Evolutionary conservation across 2,888 invertebrate species (phyloP), one percentile per base, ranked within the genome.

Genomic region (Scaeva pyrastri): DNA sequence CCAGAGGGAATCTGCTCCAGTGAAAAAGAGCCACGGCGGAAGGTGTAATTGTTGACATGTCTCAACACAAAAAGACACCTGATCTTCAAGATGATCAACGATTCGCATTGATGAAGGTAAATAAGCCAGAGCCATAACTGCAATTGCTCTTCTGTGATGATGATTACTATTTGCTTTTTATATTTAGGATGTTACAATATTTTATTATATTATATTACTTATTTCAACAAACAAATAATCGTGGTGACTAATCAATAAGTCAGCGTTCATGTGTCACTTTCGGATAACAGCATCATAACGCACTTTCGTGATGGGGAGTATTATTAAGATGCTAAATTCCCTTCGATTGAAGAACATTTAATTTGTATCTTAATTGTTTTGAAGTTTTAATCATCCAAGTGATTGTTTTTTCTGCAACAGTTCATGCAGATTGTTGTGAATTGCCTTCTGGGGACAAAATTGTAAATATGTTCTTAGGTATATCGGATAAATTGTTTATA

Each of bases 71-170:
- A 62, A 70, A 60, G n/a, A 41, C 62, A 58, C 88, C 88, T 11
- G 87, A 88, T 45, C 79, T 90, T 39, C 88, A 89, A 88, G 96
- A 96, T 91, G 95, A 96, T 89, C 95, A 96, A 90, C 94, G 95
- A 88, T 96, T 96, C 90, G 95, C 95, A 16, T 93, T 96, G 85
- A 96, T 96, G 95, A 96, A 96, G 95, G 96, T 96, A 94, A 92
- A 90, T 89, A 45, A 62, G 23, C 62, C 23, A 11, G 26, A 26
- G 31, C 21, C 14, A 50, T 23, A 8, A 7, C 31, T 31, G 8
- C 2, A 31, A 31, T 31, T 56, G 16, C 4, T 56, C 14, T 16
- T 31, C n/a, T 55, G 55, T 39, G 14, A 11, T 48, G 41, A 64
- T 70, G 6, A 6, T 12, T 21, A 7, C 19, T 10, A 0, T 10